These are phyloP conservation scores for Tokudaia muenninki DNA, from an alignment of 2,797 vertebrate species.

Conservation along the genomic window DNA sequence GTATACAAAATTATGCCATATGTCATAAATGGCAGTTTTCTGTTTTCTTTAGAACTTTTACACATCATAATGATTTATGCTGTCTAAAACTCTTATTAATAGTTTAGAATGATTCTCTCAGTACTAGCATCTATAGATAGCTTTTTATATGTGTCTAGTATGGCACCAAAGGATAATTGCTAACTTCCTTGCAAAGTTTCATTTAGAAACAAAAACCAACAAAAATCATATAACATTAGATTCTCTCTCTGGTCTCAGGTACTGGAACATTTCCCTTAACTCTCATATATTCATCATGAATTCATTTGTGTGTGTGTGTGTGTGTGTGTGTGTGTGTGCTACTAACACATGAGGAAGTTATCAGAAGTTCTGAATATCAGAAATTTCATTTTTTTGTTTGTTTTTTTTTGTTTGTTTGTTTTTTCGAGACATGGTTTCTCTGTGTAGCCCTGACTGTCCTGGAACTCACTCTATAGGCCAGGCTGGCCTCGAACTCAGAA, in stretches of 20 bases:
- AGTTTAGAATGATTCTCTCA: not conserved
- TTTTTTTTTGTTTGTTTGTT: too few relatives aligned
- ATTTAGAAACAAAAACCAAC: not conserved
- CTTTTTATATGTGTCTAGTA: not conserved
- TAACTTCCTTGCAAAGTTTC: not conserved
- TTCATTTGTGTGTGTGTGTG: not conserved
- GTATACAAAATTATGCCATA: not conserved
- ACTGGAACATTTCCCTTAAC: not conserved
- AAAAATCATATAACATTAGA: not conserved
- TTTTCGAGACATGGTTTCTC: too few relatives aligned
- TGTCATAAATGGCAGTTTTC: not conserved
- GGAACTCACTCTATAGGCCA: too few relatives aligned
- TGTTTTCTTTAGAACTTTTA: not conserved
- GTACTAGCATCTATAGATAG: not conserved
- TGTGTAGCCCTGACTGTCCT: too few relatives aligned
- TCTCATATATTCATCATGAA: not conserved
- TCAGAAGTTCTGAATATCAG: conserved; percentile 6
- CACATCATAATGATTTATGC: not conserved
- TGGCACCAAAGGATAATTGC: not conserved
- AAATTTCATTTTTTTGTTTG: not conserved
- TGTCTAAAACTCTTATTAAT: not conserved
- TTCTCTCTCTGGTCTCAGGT: not conserved
- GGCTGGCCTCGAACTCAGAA: too few relatives aligned
- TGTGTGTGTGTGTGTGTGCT: not conserved
- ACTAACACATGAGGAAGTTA: not conserved